A percentile compares a stretch with the other conserved stretches of the same genome.
These are phyloP conservation scores for Rhabditoides inermis DNA, from an alignment of 2,888 invertebrate species.

Conservation along the genomic window DNA sequence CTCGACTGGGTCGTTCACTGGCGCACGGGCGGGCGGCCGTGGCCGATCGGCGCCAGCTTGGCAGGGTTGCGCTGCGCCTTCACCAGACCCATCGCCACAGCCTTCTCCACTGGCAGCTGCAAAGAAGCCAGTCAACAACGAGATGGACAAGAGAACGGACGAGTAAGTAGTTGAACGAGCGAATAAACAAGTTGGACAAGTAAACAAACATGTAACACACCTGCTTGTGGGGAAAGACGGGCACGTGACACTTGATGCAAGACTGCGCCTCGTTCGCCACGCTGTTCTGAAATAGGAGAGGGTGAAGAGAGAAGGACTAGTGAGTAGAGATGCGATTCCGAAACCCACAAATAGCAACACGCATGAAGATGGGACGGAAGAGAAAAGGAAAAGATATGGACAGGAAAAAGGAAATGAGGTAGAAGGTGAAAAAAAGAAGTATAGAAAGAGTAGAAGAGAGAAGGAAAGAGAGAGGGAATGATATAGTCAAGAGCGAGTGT, in stretches of 20 bases:
- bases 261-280: conserved; percentile 51
- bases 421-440: background rate
- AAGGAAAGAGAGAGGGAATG: no score
- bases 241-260: conserved; percentile 50
- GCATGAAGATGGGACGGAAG: no score
- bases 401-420: background rate
- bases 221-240: conserved; percentile 52
- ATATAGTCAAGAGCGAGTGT: no score
- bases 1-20: conserved; percentile 11
- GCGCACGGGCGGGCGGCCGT: conserved; percentile 36
- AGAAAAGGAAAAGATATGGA: background rate
- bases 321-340: no score
- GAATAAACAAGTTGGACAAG: background rate
- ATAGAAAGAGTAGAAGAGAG: background rate
- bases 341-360: no score
- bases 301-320: background rate
- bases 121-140: background rate
- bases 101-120: conserved; percentile 50
- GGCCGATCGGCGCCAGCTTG: conserved; percentile 48
- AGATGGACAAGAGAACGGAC: background rate
- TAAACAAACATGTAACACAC: conserved; percentile 13
- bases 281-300: no score
- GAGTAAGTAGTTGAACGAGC: background rate
- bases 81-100: conserved; percentile 46
- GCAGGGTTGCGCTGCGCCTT: conserved; percentile 42